Evolutionary conservation across 2,888 invertebrate genomes (phyloP).

Genomic region (Scaptomyza parva): DNA sequence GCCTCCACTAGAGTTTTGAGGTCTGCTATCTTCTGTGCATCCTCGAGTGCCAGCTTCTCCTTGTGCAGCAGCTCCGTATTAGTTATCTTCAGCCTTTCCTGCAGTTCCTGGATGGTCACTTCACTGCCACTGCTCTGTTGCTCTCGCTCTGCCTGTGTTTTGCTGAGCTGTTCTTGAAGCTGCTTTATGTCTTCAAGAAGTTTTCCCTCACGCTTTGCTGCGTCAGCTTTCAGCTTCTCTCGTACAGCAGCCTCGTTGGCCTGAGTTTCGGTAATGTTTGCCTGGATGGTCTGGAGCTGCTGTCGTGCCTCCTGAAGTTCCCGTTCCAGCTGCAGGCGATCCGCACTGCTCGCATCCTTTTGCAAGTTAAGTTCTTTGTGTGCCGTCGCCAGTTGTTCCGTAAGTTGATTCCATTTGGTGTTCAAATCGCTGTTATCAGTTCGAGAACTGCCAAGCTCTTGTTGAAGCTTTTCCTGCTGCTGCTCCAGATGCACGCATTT

Average conservation of each 20-base stretch:
- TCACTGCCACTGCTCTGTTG: slow-evolving; percentile 59
- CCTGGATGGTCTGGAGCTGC: slow-evolving; percentile 57
- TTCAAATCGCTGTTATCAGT: slow-evolving; percentile 55
- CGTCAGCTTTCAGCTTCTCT: slow-evolving; percentile 48
- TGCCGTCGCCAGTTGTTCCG: slow-evolving; percentile 60
- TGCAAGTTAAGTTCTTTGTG: slow-evolving; percentile 64
- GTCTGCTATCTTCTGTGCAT: slow-evolving; percentile 76
- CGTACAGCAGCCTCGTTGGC: slow-evolving; percentile 43
- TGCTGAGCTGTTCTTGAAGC: slow-evolving; percentile 48
- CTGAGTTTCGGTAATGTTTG: slow-evolving; percentile 42
- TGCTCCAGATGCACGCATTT: slow-evolving; percentile 58
- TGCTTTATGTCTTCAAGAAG: slow-evolving; percentile 49
- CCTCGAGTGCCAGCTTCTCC: slow-evolving; percentile 67
- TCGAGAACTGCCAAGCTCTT: slow-evolving; percentile 56
- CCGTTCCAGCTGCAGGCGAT: slow-evolving; percentile 63
- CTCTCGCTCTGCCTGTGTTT: slow-evolving; percentile 44
- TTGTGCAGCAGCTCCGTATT: slow-evolving; percentile 67
- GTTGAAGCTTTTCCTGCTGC: slow-evolving; percentile 65
- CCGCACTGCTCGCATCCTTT: slow-evolving; percentile 62
- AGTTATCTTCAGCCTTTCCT: slow-evolving; percentile 68
- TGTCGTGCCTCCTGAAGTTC: slow-evolving; percentile 70
- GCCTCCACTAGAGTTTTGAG: slow-evolving; percentile 74
- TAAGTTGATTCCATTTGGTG: slow-evolving; percentile 60
- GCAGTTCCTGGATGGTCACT: slow-evolving; percentile 61
- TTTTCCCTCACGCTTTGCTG: slow-evolving; percentile 25